Conservation (phyloP, 2,113 vertebrate genomes). For the Nothoprocta perdicaria region DNA sequence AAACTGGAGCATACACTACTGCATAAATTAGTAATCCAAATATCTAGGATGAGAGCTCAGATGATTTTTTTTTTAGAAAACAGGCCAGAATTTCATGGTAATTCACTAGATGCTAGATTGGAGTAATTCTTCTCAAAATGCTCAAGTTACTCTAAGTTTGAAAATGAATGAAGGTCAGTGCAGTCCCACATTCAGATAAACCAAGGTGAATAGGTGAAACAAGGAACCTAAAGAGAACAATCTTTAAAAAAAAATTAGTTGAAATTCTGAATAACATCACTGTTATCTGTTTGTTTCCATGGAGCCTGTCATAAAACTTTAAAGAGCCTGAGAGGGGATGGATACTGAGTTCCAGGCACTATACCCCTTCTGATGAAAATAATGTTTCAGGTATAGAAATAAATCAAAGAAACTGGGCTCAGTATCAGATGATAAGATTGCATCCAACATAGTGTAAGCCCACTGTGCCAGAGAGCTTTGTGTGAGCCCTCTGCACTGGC, state of each 20-base stretch:
- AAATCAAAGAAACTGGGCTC: background rate
- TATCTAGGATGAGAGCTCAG: background rate
- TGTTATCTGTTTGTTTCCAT: background rate
- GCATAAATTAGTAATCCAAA: background rate
- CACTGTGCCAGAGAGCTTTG: background rate
- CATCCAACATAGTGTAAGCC: background rate
- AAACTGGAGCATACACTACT: background rate
- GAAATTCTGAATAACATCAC: background rate
- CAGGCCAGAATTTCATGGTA: background rate
- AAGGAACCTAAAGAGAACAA: accelerated
- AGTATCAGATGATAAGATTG: background rate
- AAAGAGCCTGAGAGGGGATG: background rate
- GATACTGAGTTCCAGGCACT: background rate
- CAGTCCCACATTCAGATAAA: background rate
- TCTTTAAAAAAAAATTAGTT: background rate
- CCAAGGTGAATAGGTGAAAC: background rate
- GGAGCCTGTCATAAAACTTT: background rate
- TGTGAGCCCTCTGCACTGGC: background rate
- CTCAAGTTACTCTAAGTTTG: background rate
- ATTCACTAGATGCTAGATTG: background rate
- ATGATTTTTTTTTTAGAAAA: background rate
- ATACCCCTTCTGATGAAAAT: background rate
- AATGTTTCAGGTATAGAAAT: background rate
- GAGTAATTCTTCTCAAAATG: background rate
- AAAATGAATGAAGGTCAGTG: background rate